phyloP scores from a whole-genome alignment of 2,888 invertebrate genomes.

The Criorhina ranunculi region DNA sequence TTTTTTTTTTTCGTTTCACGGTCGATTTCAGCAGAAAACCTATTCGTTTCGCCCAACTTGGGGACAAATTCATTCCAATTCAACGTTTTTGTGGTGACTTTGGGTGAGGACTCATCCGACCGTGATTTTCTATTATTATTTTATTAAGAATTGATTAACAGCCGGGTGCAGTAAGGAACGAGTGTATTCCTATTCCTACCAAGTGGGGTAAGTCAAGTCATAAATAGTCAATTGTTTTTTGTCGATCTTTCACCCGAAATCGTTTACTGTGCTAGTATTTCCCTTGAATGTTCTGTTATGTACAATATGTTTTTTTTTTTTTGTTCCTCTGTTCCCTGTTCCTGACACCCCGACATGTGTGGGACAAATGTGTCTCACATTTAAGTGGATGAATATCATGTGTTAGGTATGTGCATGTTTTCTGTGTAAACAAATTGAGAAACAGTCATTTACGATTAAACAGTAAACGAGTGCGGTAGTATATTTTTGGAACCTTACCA shows the following conservation, averaged over 20 bases:
- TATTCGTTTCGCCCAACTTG: constrained; percentile 62
- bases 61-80: constrained; percentile 61
- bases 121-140: constrained; percentile 72
- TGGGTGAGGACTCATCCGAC: constrained; percentile 78
- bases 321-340: background rate
- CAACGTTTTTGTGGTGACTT: constrained; percentile 61
- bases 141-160: constrained; percentile 50
- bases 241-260: constrained; percentile 71
- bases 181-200: background rate
- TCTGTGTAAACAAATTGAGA: constrained; percentile 56
- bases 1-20: constrained; percentile 61
- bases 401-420: constrained; percentile 58
- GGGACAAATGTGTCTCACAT: constrained; percentile 67
- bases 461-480: constrained; percentile 59
- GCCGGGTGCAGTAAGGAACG: constrained; percentile 9
- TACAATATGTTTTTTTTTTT: constrained; percentile 56
- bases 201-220: constrained; percentile 51
- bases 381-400: constrained; percentile 53
- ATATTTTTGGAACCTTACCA: background rate
- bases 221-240: constrained; percentile 74
- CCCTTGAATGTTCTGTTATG: constrained; percentile 60
- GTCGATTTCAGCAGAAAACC: constrained; percentile 72
- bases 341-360: constrained; percentile 56
- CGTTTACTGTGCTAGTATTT: constrained; percentile 43
- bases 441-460: constrained; percentile 55